Conservation (phyloP, 2,888 invertebrate genomes). For the Apodemia zela region DNA sequence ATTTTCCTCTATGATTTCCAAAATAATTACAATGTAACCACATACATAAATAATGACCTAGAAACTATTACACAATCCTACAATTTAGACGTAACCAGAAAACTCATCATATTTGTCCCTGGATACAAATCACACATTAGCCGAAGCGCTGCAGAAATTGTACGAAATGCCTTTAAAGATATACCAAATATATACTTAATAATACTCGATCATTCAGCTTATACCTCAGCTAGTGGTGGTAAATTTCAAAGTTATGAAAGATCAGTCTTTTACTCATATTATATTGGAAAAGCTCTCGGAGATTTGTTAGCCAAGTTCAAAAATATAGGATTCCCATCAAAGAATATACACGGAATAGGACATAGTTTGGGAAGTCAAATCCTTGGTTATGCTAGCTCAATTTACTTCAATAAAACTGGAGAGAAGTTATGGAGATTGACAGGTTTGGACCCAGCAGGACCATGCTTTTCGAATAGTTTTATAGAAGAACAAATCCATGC, state of each 20-base stretch:
- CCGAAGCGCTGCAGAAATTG: slow-evolving; percentile 55
- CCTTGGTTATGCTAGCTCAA: slow-evolving; percentile 51
- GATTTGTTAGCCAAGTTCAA: slow-evolving; percentile 51
- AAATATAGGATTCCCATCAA: slow-evolving; percentile 51
- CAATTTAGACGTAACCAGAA: slow-evolving; percentile 55
- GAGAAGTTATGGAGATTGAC: slow-evolving; percentile 62
- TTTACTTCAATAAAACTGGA: slow-evolving; percentile 49
- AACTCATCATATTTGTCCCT: slow-evolving; percentile 65
- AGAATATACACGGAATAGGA: slow-evolving; percentile 61
- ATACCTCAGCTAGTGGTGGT: slow-evolving; percentile 57
- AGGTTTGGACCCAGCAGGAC: slow-evolving; percentile 69
- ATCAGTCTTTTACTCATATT: slow-evolving; percentile 54
- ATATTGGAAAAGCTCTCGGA: slow-evolving; percentile 57
- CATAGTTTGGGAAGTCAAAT: slow-evolving; percentile 70
- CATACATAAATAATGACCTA: slow-evolving; percentile 49
- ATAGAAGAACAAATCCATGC: slow-evolving; percentile 70
- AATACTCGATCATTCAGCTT: slow-evolving; percentile 64
- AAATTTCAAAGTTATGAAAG: slow-evolving; percentile 61
- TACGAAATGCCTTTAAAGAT: slow-evolving; percentile 58
- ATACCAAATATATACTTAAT: slow-evolving; percentile 59
- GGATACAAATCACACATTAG: slow-evolving; percentile 67
- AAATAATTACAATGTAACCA: slow-evolving; percentile 57
- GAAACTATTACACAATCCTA: slow-evolving; percentile 49
- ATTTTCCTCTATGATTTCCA: slow-evolving; percentile 69
- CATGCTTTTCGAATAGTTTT: slow-evolving; percentile 64